Conservation (phyloP, 2,888 invertebrate species). For the Limnephilus rhombicus region DNA sequence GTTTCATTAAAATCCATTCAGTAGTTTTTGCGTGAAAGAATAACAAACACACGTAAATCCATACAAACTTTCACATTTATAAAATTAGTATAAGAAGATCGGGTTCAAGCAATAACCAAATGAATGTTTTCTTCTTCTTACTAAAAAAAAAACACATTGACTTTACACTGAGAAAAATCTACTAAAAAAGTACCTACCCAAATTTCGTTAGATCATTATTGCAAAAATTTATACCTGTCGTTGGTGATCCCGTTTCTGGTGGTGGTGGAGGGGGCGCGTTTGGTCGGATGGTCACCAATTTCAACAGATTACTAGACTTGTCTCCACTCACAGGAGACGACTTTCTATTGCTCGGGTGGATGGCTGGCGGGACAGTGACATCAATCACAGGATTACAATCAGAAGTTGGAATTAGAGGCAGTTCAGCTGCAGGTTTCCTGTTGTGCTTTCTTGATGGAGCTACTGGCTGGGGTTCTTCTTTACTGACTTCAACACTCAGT, state of each 20-base stretch:
- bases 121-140: no score
- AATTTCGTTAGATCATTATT: no score
- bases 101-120: no score
- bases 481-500: neutral
- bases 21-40: no score
- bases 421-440: slow-evolving; percentile 44
- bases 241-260: slow-evolving; percentile 63
- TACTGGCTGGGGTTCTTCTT: slow-evolving; percentile 52
- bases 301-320: slow-evolving; percentile 45
- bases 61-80: no score
- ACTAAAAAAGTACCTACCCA: no score
- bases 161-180: no score
- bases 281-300: slow-evolving; percentile 67
- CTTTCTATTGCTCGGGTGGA: slow-evolving; percentile 19
- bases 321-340: slow-evolving; percentile 41
- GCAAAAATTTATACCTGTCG: slow-evolving; percentile 19
- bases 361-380: neutral
- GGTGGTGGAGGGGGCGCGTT: slow-evolving; percentile 74
- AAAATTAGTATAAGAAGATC: no score
- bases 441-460: slow-evolving; percentile 51
- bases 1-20: no score
- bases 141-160: no score
- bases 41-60: no score
- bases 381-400: slow-evolving; percentile 11
- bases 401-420: neutral